Evolutionary conservation across 2,888 invertebrate species (phyloP).

Genomic region (Netelia fuscicornis): DNA sequence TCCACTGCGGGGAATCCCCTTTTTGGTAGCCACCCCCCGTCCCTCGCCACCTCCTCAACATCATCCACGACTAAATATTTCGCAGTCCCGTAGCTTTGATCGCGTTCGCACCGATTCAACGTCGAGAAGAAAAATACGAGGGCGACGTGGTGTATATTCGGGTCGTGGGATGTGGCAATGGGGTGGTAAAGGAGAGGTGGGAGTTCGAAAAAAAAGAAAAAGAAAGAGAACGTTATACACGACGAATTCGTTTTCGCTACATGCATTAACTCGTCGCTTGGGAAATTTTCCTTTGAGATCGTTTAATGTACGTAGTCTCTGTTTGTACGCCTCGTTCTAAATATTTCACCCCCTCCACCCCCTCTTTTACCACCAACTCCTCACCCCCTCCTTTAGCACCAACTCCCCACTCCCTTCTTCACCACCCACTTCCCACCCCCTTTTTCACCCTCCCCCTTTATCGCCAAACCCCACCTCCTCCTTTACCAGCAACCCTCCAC

Average conservation of each 20-base stretch:
- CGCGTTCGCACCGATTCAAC: slow-evolving; percentile 40
- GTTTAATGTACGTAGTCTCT: slow-evolving; percentile 65
- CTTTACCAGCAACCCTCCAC: not conserved
- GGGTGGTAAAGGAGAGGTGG: not conserved
- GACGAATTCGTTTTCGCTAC: slow-evolving; percentile 35
- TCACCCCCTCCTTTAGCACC: not conserved
- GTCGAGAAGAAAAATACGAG: slow-evolving; percentile 19
- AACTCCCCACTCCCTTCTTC: not conserved
- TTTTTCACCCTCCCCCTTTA: not conserved
- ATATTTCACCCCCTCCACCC: slow-evolving; percentile 46
- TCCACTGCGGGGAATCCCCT: slow-evolving; percentile 30
- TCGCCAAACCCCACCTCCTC: not conserved
- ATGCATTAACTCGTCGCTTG: slow-evolving; percentile 20
- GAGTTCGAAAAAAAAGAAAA: slow-evolving; percentile 16
- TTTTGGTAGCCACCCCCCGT: not conserved
- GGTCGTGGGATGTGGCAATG: too few relatives aligned
- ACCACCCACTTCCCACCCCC: not conserved
- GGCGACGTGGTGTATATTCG: not conserved
- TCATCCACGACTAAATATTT: slow-evolving; percentile 61
- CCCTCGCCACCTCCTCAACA: not conserved
- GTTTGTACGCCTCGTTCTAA: slow-evolving; percentile 62
- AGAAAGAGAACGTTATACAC: not conserved
- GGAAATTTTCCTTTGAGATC: slow-evolving; percentile 60
- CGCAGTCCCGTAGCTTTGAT: slow-evolving; percentile 62
- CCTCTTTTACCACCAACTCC: not conserved